Evolutionary conservation across 2,888 invertebrate genomes (phyloP).

Genomic region (Lochmaea capreae): DNA sequence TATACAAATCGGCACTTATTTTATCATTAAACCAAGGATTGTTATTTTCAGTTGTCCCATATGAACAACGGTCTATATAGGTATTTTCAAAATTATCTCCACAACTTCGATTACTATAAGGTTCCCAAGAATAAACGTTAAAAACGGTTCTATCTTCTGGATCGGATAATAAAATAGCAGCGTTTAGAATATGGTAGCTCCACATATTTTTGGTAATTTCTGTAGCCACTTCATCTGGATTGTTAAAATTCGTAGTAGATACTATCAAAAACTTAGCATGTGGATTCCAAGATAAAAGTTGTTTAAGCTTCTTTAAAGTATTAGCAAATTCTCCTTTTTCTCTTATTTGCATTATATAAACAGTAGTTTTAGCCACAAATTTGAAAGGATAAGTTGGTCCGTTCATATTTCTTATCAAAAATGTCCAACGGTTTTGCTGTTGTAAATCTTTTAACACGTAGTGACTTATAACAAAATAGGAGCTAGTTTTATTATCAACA

Average conservation of each 20-base stretch:
- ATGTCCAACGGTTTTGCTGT: constrained; percentile 25
- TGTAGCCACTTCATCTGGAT: constrained; percentile 41
- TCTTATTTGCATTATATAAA: constrained; percentile 48
- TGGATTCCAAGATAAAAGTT: constrained; percentile 43
- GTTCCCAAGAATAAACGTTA: constrained; percentile 55
- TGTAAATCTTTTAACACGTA: constrained; percentile 32
- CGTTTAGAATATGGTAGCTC: constrained; percentile 50
- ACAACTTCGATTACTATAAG: constrained; percentile 53
- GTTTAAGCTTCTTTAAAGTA: constrained; percentile 35
- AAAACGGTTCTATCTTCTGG: constrained; percentile 40
- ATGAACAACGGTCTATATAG: constrained; percentile 49
- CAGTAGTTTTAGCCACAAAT: constrained; percentile 26
- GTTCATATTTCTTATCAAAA: constrained; percentile 37
- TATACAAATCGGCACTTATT: constrained; percentile 55
- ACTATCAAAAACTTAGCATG: constrained; percentile 52
- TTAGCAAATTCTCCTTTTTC: constrained; percentile 38
- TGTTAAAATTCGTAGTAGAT: constrained; percentile 44
- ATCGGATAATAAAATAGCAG: constrained; percentile 51
- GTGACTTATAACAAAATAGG: constrained; percentile 33
- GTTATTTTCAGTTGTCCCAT: constrained; percentile 39
- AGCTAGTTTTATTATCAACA: constrained; percentile 8
- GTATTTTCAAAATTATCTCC: constrained; percentile 44
- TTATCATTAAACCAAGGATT: constrained; percentile 48
- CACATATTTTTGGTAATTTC: constrained; percentile 47
- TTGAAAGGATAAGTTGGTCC: constrained; percentile 1